Conservation (phyloP, 2,113 vertebrate genomes). For the Rissa tridactyla region DNA sequence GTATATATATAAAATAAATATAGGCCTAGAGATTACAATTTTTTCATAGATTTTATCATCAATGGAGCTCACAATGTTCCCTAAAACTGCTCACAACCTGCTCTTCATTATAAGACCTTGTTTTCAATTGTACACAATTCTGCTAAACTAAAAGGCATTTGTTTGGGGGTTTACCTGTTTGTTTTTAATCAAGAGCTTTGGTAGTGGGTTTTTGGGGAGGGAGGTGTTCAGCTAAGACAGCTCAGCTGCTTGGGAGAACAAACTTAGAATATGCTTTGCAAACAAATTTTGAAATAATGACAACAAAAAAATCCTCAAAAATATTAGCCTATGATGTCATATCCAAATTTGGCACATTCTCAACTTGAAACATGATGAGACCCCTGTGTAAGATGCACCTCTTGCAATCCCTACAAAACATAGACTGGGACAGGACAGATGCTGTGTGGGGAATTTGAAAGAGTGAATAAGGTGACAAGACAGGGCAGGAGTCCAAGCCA, state of each 20-base stretch:
- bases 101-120: neutral
- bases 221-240: neutral
- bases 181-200: neutral
- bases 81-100: neutral
- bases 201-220: neutral
- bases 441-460: neutral
- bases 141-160: neutral
- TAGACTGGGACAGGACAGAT: neutral
- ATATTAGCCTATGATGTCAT: neutral
- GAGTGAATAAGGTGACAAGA: neutral
- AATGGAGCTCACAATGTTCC: neutral
- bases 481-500: neutral
- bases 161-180: neutral
- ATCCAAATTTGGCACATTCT: neutral
- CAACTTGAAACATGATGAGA: fast-evolving
- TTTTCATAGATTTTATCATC: neutral
- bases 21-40: neutral
- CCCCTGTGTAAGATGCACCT: neutral
- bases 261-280: neutral
- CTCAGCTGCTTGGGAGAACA: neutral
- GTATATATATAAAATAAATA: too few relatives aligned
- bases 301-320: neutral
- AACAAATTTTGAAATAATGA: neutral
- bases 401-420: neutral
- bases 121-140: neutral